Evolutionary conservation across 1,140 invertebrate species (phyloP).

Genomic region (Sarcophaga peregrina): DNA sequence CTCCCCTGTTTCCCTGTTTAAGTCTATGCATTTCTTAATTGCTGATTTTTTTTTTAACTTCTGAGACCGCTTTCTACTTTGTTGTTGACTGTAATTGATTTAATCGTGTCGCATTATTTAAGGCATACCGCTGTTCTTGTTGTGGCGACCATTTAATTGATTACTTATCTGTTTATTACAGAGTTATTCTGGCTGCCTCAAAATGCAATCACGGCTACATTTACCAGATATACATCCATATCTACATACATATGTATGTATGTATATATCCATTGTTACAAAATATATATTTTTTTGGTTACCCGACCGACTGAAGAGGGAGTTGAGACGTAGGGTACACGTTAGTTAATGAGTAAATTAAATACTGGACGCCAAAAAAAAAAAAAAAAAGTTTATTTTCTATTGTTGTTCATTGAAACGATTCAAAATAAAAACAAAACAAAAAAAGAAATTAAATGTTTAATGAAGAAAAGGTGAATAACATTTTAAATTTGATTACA

Average conservation of each 20-base stretch:
- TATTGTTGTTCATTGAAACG: slow-evolving; percentile 9
- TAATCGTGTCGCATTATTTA: slow-evolving; percentile 4
- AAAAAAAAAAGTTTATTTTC: neutral
- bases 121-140: neutral
- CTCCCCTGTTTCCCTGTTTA: too few species aligned
- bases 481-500: slow-evolving; percentile 36
- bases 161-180: neutral
- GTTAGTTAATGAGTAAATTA: neutral
- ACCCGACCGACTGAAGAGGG: too few species aligned
- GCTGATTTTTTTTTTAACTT: too few species aligned
- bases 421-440: neutral
- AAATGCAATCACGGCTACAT: neutral
- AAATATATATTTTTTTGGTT: too few species aligned
- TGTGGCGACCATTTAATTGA: neutral
- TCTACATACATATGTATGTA: too few species aligned
- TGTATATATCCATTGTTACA: too few species aligned
- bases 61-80: neutral
- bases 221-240: too few species aligned
- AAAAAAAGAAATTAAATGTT: too few species aligned
- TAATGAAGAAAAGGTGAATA: slow-evolving; percentile 30
- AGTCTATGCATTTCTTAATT: too few species aligned
- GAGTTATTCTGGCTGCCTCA: neutral
- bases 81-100: neutral
- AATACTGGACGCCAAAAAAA: neutral
- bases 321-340: too few species aligned